Percentiles rank a stretch among this genome's conserved stretches.
Conservation (phyloP, 2,113 vertebrate genomes). For the Thalassoma bifasciatum region DNA sequence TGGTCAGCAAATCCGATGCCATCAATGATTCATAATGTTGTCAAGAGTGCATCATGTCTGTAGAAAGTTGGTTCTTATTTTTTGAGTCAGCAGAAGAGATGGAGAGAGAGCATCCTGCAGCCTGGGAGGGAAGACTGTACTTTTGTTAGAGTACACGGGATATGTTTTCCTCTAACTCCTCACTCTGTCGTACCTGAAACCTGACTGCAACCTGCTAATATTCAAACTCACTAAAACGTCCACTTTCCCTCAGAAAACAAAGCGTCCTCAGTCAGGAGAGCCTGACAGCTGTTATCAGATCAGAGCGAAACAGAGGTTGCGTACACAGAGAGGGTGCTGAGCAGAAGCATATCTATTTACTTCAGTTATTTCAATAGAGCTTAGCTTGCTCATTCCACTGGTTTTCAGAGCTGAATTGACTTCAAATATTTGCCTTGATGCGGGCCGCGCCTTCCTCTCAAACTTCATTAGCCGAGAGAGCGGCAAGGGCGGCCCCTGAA, state of each 20-base stretch:
- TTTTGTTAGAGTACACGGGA: neutral
- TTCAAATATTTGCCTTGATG: conserved; percentile 77
- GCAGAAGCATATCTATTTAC: conserved; percentile 47
- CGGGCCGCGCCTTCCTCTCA: conserved; percentile 56
- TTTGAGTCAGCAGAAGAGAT: conserved; percentile 42
- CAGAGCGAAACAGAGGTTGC: conserved; percentile 13
- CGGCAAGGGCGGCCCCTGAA: conserved; percentile 35
- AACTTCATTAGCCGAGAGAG: conserved; percentile 67
- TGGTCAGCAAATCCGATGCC: conserved; percentile 73
- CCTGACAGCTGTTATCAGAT: conserved; percentile 60
- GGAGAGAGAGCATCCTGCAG: conserved; percentile 46
- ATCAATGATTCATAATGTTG: conserved; percentile 82
- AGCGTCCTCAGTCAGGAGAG: conserved; percentile 25
- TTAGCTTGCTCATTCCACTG: conserved; percentile 50
- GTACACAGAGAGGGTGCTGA: neutral
- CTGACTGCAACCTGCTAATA: conserved; percentile 32
- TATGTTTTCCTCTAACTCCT: neutral
- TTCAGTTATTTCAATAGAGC: conserved; percentile 46
- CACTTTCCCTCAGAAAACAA: conserved; percentile 21
- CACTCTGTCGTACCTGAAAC: conserved; percentile 2
- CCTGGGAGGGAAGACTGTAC: conserved; percentile 27
- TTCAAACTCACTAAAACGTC: conserved; percentile 41
- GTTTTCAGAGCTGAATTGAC: conserved; percentile 58
- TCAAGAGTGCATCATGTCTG: conserved; percentile 63
- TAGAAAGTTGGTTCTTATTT: conserved; percentile 52